Conservation (phyloP, 1,140 invertebrate species). For the Cylas formicarius region DNA sequence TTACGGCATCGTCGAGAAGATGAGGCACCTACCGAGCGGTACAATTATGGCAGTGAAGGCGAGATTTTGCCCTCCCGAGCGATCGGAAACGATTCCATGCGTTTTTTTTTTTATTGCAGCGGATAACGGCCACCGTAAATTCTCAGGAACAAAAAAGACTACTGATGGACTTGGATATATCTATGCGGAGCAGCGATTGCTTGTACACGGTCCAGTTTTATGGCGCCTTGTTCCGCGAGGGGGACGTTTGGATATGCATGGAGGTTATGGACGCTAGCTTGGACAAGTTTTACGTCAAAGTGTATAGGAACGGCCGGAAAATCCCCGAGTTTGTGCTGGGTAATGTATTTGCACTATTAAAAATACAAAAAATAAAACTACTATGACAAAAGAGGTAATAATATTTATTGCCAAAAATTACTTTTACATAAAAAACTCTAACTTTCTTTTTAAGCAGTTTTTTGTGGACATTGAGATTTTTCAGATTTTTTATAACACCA, state of each 20-base stretch:
- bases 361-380: not conserved
- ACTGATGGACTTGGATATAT: slow-evolving; percentile 94
- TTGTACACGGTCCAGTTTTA: slow-evolving; percentile 96
- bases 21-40: slow-evolving; percentile 81
- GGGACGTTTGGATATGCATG: slow-evolving; percentile 99
- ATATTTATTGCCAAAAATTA: too few species aligned
- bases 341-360: slow-evolving; percentile 35
- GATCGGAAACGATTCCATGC: too few species aligned
- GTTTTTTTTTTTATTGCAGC: slow-evolving; percentile 10
- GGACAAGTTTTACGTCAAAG: slow-evolving; percentile 91
- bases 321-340: slow-evolving; percentile 95
- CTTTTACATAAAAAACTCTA: too few species aligned
- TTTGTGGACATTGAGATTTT: too few species aligned
- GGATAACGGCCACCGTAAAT: slow-evolving; percentile 72
- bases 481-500: too few species aligned
- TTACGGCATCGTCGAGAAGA: slow-evolving; percentile 95
- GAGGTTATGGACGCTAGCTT: slow-evolving; percentile 97
- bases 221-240: slow-evolving; percentile 91
- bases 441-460: too few species aligned
- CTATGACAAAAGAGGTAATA: too few species aligned
- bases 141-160: slow-evolving; percentile 85
- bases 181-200: slow-evolving; percentile 91
- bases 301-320: slow-evolving; percentile 64
- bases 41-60: slow-evolving; percentile 90
- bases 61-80: too few species aligned